Percentiles rank a stretch among this genome's conserved stretches.
These are phyloP conservation scores for Pyrocephalus nanus DNA, from an alignment of 2,797 vertebrate species.

Conservation along the genomic window DNA sequence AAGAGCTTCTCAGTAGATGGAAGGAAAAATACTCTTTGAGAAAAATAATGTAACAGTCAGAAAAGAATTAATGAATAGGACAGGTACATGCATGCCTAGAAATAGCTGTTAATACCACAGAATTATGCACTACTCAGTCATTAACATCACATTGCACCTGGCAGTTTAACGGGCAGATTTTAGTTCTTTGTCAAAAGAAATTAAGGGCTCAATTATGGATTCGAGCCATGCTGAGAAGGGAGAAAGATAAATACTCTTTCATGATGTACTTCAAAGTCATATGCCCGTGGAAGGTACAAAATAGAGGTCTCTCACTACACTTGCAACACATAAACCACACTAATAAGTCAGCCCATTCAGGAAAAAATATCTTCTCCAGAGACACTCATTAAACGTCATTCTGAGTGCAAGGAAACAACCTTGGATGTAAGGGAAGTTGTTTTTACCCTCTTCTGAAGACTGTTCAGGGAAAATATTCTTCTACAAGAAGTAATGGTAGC, in stretches of 20 bases:
- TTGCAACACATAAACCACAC: neutral
- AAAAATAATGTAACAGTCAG: conserved; percentile 29
- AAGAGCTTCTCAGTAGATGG: neutral
- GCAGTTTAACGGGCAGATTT: conserved; percentile 55
- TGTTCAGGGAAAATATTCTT: neutral
- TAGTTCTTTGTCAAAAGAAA: conserved; percentile 32
- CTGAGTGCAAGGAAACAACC: neutral
- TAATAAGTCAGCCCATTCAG: neutral
- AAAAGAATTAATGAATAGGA: conserved; percentile 56
- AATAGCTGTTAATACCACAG: conserved; percentile 57
- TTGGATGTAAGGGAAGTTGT: neutral
- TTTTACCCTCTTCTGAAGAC: neutral
- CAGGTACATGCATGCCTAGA: conserved; percentile 18
- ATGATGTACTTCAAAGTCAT: neutral
- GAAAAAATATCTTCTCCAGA: neutral
- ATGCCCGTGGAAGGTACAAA: neutral
- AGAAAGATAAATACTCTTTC: conserved; percentile 1
- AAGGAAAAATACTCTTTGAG: conserved; percentile 26
- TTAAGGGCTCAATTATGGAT: conserved; percentile 43
- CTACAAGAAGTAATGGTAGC: rapidly evolving
- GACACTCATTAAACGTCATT: neutral
- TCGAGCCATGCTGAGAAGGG: neutral
- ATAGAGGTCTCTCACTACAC: neutral
- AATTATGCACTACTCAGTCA: conserved; percentile 55
- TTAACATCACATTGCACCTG: conserved; percentile 59